phyloP scores from a whole-genome alignment of 23 tunicate species.

The Botrylloides violaceus region DNA sequence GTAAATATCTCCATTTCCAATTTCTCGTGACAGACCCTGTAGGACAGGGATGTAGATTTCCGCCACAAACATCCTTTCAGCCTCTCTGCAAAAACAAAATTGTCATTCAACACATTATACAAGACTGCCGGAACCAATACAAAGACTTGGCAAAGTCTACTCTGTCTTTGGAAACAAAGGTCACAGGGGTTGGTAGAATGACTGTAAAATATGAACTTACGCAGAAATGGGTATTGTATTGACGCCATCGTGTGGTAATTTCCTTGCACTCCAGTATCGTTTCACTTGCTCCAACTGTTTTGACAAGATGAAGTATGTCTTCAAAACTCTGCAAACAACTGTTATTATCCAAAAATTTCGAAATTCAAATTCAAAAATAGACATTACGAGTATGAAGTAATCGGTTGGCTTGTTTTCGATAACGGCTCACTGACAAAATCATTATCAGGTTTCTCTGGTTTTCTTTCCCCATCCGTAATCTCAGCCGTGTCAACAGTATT shows the following conservation, averaged over 20 bases:
- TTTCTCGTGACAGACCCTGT: slow-evolving; percentile 46
- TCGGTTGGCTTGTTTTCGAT: slow-evolving; percentile 31
- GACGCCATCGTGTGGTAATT: slow-evolving; percentile 25
- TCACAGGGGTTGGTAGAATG: too few species aligned
- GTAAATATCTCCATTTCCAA: slow-evolving; percentile 62
- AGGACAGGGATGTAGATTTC: slow-evolving; percentile 57
- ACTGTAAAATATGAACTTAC: slow-evolving; percentile 15
- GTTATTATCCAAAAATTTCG: neutral
- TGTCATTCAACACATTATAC: neutral
- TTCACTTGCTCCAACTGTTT: slow-evolving; percentile 64
- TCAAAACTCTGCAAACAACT: slow-evolving; percentile 32
- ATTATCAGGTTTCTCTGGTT: slow-evolving; percentile 11
- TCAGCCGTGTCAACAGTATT: too few species aligned
- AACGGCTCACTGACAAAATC: slow-evolving; percentile 26
- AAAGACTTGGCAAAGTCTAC: too few species aligned
- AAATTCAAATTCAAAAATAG: neutral
- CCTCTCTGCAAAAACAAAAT: slow-evolving; percentile 34
- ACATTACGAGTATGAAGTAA: slow-evolving; percentile 58
- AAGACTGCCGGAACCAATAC: too few species aligned
- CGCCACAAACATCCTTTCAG: slow-evolving; percentile 27
- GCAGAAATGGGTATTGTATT: slow-evolving; percentile 32
- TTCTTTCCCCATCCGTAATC: slow-evolving; percentile 7
- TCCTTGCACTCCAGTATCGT: slow-evolving; percentile 55
- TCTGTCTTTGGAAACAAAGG: too few species aligned
- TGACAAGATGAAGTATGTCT: slow-evolving; percentile 41